Percentiles rank a stretch among this genome's conserved stretches.
Conservation (phyloP, 2,797 vertebrate species). For the Chelon labrosus region DNA sequence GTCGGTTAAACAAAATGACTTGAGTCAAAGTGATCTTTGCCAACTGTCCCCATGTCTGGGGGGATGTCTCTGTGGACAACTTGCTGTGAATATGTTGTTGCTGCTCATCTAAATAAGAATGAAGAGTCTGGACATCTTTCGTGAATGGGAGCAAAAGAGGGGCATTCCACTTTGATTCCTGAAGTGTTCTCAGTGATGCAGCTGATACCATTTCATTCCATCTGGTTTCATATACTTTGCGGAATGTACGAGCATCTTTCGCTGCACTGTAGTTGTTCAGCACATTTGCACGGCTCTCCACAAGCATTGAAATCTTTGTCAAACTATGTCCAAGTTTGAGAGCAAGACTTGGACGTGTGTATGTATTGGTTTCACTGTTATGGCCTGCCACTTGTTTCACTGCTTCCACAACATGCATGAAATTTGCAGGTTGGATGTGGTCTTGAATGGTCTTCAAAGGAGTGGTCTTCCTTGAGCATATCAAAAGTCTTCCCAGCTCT, state of each 20-base stretch:
- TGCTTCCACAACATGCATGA: conserved; percentile 36
- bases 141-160: conserved; percentile 53
- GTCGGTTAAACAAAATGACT: conserved; percentile 42
- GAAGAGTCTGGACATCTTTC: conserved; percentile 39
- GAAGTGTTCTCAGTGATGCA: conserved; percentile 37
- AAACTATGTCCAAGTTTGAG: conserved; percentile 49
- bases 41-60: conserved; percentile 16
- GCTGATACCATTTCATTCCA: conserved; percentile 45
- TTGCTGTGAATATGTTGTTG: not conserved
- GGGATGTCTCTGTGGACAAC: conserved; percentile 11
- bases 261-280: not conserved
- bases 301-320: conserved; percentile 33
- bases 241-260: conserved; percentile 35
- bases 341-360: conserved; percentile 27
- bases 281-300: conserved; percentile 42
- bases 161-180: conserved; percentile 39
- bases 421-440: conserved; percentile 39
- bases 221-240: conserved; percentile 19
- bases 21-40: conserved; percentile 30
- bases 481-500: conserved; percentile 53
- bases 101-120: conserved; percentile 25
- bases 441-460: conserved; percentile 42
- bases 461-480: conserved; percentile 32
- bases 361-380: conserved; percentile 11
- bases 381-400: conserved; percentile 28